Evolutionary conservation across 2,113 vertebrate genomes (phyloP).

Genomic region (Coregonus clupeaformis): DNA sequence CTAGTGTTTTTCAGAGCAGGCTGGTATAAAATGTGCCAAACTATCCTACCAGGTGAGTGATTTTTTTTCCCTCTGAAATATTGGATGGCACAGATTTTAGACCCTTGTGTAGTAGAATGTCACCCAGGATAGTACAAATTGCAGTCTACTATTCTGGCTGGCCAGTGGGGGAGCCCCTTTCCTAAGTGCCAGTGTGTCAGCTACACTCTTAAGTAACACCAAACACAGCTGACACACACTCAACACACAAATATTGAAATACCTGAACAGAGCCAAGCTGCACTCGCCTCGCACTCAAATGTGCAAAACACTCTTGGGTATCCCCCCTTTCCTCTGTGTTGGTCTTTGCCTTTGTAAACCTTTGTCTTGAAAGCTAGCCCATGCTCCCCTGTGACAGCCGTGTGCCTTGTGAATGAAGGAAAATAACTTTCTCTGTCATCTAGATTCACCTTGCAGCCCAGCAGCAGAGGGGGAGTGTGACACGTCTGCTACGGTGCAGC

Average conservation of each 20-base stretch:
- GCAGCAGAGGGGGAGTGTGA: background rate
- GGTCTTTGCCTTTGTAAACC: slow-evolving; percentile 46
- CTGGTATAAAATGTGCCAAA: too few relatives aligned
- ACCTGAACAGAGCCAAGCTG: slow-evolving; percentile 32
- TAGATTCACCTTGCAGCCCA: slow-evolving; percentile 42
- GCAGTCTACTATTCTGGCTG: too few relatives aligned
- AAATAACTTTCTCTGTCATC: slow-evolving; percentile 46
- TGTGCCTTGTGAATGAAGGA: slow-evolving; percentile 38
- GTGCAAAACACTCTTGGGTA: slow-evolving; percentile 26
- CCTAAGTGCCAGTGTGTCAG: too few relatives aligned
- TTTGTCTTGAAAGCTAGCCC: slow-evolving; percentile 47
- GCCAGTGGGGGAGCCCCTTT: too few relatives aligned
- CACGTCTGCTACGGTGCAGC: background rate
- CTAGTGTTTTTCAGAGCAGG: too few relatives aligned
- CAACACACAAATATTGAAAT: slow-evolving; percentile 44
- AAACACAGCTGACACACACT: background rate
- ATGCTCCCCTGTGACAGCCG: slow-evolving; percentile 20
- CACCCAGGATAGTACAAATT: too few relatives aligned
- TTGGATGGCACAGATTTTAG: too few relatives aligned
- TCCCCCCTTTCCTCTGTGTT: slow-evolving; percentile 28
- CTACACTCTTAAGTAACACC: too few relatives aligned
- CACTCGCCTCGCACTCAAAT: slow-evolving; percentile 17
- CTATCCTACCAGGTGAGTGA: too few relatives aligned
- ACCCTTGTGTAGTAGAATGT: too few relatives aligned
- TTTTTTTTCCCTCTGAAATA: too few relatives aligned